Percentiles rank a stretch among this genome's conserved stretches.
phyloP scores from a whole-genome alignment of 2,888 invertebrate genomes.

The Dexiosoma caninum region DNA sequence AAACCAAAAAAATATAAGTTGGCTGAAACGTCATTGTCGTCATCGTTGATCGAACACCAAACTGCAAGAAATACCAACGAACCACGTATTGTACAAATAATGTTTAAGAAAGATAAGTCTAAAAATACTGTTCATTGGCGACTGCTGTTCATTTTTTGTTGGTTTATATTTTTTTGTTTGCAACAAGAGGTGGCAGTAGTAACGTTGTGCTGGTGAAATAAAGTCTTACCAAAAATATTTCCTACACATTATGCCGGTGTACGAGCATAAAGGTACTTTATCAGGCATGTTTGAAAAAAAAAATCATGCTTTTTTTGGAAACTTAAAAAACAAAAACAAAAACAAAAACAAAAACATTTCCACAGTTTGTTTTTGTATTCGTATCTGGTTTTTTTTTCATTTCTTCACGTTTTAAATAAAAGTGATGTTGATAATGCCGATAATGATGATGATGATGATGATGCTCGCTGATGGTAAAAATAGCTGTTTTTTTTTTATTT shows the following conservation, averaged over 20 bases:
- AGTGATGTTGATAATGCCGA: conserved; percentile 27
- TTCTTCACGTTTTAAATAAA: conserved; percentile 46
- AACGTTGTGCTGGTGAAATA: conserved; percentile 39
- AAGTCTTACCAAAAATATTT: conserved; percentile 24
- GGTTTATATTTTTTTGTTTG: conserved; percentile 19
- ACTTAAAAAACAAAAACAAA: background rate
- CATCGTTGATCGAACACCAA: conserved; percentile 52
- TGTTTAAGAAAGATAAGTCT: conserved; percentile 13
- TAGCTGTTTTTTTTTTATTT: background rate
- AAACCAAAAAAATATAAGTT: conserved; percentile 25
- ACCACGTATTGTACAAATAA: conserved; percentile 1
- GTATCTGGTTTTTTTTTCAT: conserved; percentile 1
- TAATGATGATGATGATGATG: background rate
- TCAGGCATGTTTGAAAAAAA: background rate
- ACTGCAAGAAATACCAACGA: conserved; percentile 18
- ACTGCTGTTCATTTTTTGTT: conserved; percentile 43
- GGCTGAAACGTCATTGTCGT: conserved; percentile 42
- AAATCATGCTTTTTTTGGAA: background rate
- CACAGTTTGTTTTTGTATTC: background rate
- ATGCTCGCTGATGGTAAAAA: background rate
- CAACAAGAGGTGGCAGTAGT: background rate
- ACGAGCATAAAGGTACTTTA: conserved; percentile 41
- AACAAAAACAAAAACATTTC: too few species aligned
- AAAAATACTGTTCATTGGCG: conserved; percentile 27
- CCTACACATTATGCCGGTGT: conserved; percentile 43